phyloP scores from a whole-genome alignment of 2,888 invertebrate species.

The Hipparchia semele region DNA sequence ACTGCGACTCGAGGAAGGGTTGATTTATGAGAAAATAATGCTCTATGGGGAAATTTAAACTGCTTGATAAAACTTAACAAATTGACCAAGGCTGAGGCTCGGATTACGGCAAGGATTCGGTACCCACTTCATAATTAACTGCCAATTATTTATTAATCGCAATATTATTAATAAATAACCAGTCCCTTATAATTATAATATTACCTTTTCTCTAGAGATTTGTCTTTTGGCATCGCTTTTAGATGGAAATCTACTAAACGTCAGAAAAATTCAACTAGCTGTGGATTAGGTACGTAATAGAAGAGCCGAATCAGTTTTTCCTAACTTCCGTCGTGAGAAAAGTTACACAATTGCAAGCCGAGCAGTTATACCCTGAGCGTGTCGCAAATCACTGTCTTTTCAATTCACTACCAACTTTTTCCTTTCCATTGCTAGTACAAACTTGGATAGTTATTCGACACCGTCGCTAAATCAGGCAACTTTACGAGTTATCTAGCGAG shows the following conservation, averaged over 20 bases:
- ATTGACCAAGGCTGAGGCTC: neutral
- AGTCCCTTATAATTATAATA: neutral
- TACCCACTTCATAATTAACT: neutral
- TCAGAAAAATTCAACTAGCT: slow-evolving; percentile 1
- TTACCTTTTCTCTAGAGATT: neutral
- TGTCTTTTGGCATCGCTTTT: neutral
- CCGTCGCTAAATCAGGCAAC: slow-evolving; percentile 52
- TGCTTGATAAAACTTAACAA: slow-evolving; percentile 35
- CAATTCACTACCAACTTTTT: slow-evolving; percentile 38
- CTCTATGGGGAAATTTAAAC: slow-evolving; percentile 66
- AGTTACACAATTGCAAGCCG: slow-evolving; percentile 45
- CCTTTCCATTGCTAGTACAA: slow-evolving; percentile 39
- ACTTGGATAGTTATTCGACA: slow-evolving; percentile 41
- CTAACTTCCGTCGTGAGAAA: slow-evolving; percentile 26
- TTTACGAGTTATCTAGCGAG: slow-evolving; percentile 51
- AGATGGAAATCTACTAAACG: slow-evolving; percentile 2
- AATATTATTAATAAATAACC: neutral
- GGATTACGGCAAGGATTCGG: neutral
- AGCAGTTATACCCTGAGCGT: slow-evolving; percentile 35
- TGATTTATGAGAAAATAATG: slow-evolving; percentile 80
- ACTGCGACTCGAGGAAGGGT: slow-evolving; percentile 63
- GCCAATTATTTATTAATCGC: neutral
- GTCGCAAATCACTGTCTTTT: slow-evolving; percentile 41
- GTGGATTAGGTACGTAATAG: slow-evolving; percentile 28
- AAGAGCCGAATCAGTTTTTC: slow-evolving; percentile 30